These are phyloP conservation scores for Perodicticus potto DNA, from an alignment of 2,797 vertebrate species.

Conservation along the genomic window DNA sequence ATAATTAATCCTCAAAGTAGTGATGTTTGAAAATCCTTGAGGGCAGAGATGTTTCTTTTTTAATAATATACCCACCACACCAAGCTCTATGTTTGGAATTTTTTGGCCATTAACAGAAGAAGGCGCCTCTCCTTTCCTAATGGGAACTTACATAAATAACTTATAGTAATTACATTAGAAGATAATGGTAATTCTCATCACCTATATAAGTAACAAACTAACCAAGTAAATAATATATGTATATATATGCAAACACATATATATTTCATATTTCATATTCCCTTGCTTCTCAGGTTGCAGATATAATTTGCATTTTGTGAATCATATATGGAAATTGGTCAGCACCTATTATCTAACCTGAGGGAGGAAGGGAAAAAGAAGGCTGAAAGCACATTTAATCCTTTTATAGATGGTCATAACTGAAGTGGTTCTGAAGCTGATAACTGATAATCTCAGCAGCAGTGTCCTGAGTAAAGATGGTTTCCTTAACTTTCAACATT, in stretches of 20 bases:
- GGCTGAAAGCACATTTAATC: neutral
- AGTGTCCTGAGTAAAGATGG: neutral
- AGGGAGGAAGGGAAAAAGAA: neutral
- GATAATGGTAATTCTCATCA: neutral
- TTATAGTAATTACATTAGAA: neutral
- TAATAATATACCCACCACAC: neutral
- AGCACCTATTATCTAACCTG: neutral
- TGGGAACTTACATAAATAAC: neutral
- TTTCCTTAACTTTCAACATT: neutral
- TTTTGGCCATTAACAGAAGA: neutral
- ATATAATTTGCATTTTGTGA: neutral
- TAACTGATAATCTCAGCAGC: too few relatives aligned
- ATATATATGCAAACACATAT: neutral
- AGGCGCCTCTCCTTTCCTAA: neutral
- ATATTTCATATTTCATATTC: neutral
- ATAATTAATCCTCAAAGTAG: neutral
- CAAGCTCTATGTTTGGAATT: neutral
- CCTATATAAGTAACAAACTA: neutral
- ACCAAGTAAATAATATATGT: neutral
- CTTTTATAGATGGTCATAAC: neutral
- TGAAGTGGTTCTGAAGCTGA: neutral
- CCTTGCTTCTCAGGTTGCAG: neutral
- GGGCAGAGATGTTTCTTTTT: neutral
- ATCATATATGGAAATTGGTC: neutral
- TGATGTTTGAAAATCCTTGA: neutral